A percentile compares a stretch with the other conserved stretches of the same genome.
These are phyloP conservation scores for Apteryx mantelli DNA, from an alignment of 2,113 vertebrate genomes.

Conservation along the genomic window DNA sequence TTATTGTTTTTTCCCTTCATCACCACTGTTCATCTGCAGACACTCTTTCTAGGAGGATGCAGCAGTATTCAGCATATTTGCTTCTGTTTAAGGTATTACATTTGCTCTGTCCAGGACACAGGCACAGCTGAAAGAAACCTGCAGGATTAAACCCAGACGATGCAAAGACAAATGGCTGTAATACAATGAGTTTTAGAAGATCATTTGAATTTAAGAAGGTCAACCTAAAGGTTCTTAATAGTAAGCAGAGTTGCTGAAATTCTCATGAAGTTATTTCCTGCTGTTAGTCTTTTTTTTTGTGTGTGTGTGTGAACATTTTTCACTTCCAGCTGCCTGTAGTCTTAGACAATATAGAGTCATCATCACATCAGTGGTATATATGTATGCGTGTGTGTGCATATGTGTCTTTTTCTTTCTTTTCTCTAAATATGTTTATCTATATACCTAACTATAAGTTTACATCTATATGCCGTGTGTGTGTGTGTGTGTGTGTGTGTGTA, in stretches of 20 bases:
- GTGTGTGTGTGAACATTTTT: not conserved
- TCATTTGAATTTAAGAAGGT: not conserved
- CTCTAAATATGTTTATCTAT: not conserved
- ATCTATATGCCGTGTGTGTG: fast-evolving
- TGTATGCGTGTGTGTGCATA: not conserved
- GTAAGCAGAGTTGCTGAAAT: not conserved
- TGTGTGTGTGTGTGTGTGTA: not conserved
- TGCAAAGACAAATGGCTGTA: not conserved
- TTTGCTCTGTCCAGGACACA: not conserved
- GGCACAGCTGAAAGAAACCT: not conserved
- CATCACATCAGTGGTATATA: not conserved
- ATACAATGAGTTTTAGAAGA: not conserved
- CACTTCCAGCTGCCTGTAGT: not conserved
- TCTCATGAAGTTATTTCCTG: not conserved
- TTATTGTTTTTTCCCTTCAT: not conserved
- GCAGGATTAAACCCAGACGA: not conserved
- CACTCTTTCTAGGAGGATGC: not conserved
- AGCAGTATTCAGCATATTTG: not conserved
- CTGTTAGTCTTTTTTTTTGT: not conserved
- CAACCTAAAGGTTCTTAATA: not conserved
- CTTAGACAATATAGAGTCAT: not conserved
- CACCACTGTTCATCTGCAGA: not conserved
- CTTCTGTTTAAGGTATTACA: not conserved
- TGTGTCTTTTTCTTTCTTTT: not conserved
- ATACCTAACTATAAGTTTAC: not conserved